Base-by-base conservation (phyloP, 2,113 vertebrate species). In the Poicephalus meyeri region DNA sequence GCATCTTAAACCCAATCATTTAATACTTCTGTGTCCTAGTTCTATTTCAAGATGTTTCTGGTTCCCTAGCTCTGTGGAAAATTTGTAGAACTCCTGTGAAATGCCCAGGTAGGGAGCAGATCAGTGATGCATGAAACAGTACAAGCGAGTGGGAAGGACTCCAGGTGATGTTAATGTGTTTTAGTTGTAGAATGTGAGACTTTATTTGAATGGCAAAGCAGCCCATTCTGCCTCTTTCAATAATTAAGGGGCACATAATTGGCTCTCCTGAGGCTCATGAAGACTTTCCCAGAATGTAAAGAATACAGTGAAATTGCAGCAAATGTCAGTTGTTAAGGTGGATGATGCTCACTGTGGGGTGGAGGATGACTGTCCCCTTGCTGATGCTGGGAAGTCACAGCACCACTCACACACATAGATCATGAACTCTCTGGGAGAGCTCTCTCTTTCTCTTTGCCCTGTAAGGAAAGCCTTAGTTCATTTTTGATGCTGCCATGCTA, bases 131-230 rank as follows among this genome's bases (percentile, higher is more conserved):
- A 28, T 1, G 3, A 50, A 60, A 65, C 37, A 71, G 26, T 10
- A 12, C 31, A 71, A 64, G 47, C 20, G 47, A 65, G 29, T 5
- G 52, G 16, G 37, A 69, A 82, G 46, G 65, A 52, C 29, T 56
- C 61, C 37, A 49, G 11, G 20, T 20, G 31, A 56, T 20, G 8
- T 41, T 89, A 44, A n/a, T 5, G 3, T 0, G 0, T 60, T 87
- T 68, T 39, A 46, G 49, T 23, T 0, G 0, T 24, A 73, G 41
- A 93, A 66, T 0, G 0, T 5, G 7, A 58, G 25, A 29, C 28
- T 50, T 56, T 9, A 35, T 52, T 39, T 74, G 16, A 7, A 9
- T 63, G 14, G 21, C 5, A 50, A 69, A 85, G 39, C 21, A 64
- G 29, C 42, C 19, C 47, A 11, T 94, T 85, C 42, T 91, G 37